These are phyloP conservation scores for Meandrina meandrites DNA, from an alignment of 92 coral and sea anemone genomes.

Conservation along the genomic window DNA sequence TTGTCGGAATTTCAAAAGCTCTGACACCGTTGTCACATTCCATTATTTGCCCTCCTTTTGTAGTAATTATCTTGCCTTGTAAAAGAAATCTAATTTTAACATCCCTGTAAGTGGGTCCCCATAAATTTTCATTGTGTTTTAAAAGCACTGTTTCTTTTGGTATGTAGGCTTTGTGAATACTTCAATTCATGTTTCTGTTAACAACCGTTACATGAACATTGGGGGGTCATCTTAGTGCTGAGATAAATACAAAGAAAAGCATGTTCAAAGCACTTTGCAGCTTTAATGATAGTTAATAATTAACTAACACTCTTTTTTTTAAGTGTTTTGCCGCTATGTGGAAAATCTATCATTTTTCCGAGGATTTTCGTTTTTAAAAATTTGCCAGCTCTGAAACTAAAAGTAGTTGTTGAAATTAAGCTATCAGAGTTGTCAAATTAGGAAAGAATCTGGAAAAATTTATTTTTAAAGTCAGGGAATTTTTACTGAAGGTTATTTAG, in stretches of 20 bases:
- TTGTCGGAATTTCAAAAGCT: neutral
- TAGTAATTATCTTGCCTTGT: neutral
- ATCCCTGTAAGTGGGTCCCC: neutral
- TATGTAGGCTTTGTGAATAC: neutral
- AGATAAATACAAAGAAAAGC: constrained; percentile 1
- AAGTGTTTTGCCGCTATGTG: too few species aligned
- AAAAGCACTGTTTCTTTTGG: neutral
- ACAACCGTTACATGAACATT: neutral
- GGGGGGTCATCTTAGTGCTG: neutral
- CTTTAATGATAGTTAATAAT: neutral
- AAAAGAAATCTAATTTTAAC: neutral
- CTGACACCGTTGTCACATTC: neutral
- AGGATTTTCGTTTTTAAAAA: neutral
- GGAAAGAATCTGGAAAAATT: neutral
- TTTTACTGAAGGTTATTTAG: neutral
- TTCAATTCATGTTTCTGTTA: neutral
- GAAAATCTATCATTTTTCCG: neutral
- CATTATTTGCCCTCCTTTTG: neutral
- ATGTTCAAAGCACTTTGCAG: neutral
- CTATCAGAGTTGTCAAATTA: neutral
- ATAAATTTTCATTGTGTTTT: neutral
- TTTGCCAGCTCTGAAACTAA: neutral
- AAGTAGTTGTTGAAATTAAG: neutral
- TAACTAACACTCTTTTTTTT: neutral
- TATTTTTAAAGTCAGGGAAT: neutral